phyloP scores from a whole-genome alignment of 2,113 vertebrate genomes.

The Chlamydotis undulata region DNA sequence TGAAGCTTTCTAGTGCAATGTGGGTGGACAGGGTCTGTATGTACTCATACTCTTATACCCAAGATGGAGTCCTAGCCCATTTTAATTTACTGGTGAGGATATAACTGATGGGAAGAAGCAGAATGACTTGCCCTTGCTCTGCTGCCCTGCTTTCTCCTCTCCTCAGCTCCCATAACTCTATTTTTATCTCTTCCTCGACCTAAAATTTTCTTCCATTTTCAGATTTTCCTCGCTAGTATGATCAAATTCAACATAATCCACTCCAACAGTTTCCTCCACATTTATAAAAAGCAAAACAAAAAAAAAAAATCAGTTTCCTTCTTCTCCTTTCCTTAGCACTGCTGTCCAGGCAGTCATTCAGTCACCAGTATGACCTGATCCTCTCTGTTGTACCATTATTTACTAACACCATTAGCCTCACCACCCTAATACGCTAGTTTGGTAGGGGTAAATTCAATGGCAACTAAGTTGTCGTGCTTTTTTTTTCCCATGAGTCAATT shows the following conservation, averaged over 20 bases:
- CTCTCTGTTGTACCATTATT: neutral
- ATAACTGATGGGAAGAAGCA: neutral
- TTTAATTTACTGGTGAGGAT: neutral
- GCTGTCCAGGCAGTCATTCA: neutral
- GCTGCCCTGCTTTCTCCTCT: neutral
- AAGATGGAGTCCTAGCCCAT: neutral
- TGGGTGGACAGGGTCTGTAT: neutral
- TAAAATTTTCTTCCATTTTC: neutral
- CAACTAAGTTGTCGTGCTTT: neutral
- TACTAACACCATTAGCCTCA: neutral
- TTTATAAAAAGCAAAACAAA: neutral
- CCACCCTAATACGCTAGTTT: neutral
- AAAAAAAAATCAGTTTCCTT: accelerated
- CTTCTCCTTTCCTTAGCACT: neutral
- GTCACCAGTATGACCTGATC: no score
- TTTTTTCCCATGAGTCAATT: neutral
- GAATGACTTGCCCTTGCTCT: neutral
- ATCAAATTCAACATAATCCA: neutral
- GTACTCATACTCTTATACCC: neutral
- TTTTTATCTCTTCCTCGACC: neutral
- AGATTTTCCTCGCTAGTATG: neutral
- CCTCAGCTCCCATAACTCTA: neutral
- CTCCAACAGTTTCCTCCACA: neutral
- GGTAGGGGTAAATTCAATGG: neutral
- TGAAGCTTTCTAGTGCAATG: neutral